phyloP scores from a whole-genome alignment of 2,113 vertebrate species.

The Gobio gobio region DNA sequence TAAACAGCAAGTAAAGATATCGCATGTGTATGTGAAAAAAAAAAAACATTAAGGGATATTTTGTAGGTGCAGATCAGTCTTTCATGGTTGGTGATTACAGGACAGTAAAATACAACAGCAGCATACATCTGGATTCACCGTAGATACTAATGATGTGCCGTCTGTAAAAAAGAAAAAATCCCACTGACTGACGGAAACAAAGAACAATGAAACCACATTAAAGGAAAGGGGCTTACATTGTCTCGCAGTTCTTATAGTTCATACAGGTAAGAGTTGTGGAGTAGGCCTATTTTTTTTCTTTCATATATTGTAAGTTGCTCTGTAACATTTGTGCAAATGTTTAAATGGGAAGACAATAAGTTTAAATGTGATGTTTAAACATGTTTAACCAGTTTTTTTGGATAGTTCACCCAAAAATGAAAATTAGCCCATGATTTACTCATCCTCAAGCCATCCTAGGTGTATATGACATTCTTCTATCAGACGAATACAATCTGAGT shows the following conservation, averaged over 20 bases:
- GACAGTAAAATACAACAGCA: slow-evolving; percentile 49
- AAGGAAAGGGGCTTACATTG: background rate
- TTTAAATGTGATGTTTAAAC: background rate
- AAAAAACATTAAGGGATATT: slow-evolving; percentile 19
- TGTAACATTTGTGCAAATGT: too few species aligned
- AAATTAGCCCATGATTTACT: too few species aligned
- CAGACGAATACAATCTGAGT: too few species aligned
- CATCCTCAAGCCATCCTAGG: too few species aligned
- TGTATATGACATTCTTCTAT: too few species aligned
- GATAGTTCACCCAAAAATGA: too few species aligned
- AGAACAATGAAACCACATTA: background rate
- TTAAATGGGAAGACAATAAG: background rate
- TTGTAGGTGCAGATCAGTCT: slow-evolving; percentile 45
- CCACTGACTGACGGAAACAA: background rate
- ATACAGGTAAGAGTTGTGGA: background rate
- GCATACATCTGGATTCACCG: slow-evolving; percentile 14
- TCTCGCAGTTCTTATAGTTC: background rate
- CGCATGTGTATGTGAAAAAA: too few species aligned
- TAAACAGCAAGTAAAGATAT: too few species aligned
- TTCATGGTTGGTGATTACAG: slow-evolving; percentile 60
- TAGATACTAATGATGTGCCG: slow-evolving; percentile 35
- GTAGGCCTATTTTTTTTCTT: background rate
- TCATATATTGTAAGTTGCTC: background rate
- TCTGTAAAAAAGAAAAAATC: slow-evolving; percentile 9
- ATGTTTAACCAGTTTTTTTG: background rate